Conservation (phyloP, 2,797 vertebrate species). For the Oreonectes daqikongensis region DNA sequence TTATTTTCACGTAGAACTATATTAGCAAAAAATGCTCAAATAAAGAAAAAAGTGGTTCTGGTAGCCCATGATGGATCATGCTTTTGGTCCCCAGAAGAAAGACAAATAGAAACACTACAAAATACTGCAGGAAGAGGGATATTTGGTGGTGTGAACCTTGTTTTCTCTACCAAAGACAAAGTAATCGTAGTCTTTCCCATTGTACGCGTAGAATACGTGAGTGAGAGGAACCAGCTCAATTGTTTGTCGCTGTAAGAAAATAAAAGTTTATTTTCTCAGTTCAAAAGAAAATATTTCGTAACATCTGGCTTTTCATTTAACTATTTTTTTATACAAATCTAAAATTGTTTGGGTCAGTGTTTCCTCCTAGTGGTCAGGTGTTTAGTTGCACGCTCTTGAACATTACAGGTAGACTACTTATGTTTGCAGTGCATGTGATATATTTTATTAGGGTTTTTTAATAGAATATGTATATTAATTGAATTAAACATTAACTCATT, state of each 20-base stretch:
- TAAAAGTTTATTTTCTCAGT: not conserved
- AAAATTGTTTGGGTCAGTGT: not conserved
- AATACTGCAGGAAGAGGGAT: slow-evolving; percentile 72
- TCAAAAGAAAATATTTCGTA: not conserved
- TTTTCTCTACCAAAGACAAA: slow-evolving; percentile 81
- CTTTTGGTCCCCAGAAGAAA: not conserved
- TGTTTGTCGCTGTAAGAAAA: slow-evolving; percentile 76
- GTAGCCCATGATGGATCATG: not conserved
- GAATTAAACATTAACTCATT: not conserved
- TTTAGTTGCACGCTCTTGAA: not conserved
- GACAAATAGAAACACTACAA: slow-evolving; percentile 57
- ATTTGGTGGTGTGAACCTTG: slow-evolving; percentile 74
- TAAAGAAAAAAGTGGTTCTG: not conserved
- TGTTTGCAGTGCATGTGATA: no score
- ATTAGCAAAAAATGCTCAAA: not conserved
- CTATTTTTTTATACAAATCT: not conserved
- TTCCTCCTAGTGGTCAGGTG: not conserved
- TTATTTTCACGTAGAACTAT: not conserved
- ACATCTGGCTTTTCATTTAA: not conserved
- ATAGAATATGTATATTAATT: not conserved
- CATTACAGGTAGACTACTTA: not conserved
- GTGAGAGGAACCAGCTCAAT: slow-evolving; percentile 85
- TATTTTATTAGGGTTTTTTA: not conserved
- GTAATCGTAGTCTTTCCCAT: slow-evolving; percentile 74
- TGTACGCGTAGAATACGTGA: slow-evolving; percentile 77